phyloP scores from a whole-genome alignment of 1,140 invertebrate species.

The Elysia chlorotica region DNA sequence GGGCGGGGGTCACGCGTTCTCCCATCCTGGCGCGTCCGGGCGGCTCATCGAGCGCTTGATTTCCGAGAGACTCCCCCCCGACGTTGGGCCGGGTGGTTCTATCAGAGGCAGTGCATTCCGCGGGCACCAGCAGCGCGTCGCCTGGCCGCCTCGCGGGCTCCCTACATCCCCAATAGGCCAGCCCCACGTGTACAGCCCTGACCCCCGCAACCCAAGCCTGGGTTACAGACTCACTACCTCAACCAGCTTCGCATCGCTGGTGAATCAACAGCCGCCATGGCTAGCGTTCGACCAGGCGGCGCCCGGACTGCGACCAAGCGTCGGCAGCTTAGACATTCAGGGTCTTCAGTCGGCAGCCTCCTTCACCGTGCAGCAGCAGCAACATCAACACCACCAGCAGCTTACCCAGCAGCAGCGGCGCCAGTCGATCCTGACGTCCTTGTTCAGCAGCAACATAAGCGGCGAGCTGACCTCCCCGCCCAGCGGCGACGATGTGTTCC shows the following conservation, averaged over 20 bases:
- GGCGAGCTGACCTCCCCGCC: too few species aligned
- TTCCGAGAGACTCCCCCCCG: too few species aligned
- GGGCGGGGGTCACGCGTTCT: too few species aligned
- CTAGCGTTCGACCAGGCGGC: not conserved
- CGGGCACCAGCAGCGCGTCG: not conserved
- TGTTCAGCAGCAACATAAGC: not conserved
- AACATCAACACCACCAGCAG: constrained; percentile 13
- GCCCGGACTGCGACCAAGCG: not conserved
- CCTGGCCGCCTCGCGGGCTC: constrained; percentile 5
- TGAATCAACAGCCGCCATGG: not conserved
- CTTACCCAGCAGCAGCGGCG: not conserved
- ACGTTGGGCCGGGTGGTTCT: too few species aligned
- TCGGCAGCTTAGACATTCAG: constrained; percentile 8
- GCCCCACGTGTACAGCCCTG: not conserved
- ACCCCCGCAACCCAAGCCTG: not conserved
- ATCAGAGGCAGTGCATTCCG: not conserved
- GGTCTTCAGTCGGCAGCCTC: constrained; percentile 3
- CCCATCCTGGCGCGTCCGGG: too few species aligned
- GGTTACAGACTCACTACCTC: constrained; percentile 17
- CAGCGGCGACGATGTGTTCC: not conserved
- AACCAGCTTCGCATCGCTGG: constrained; percentile 13
- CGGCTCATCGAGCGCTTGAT: too few species aligned
- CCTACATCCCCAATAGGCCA: not conserved
- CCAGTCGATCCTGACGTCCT: constrained; percentile 1
- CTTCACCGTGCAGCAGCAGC: constrained; percentile 3